These are phyloP conservation scores for Siniperca chuatsi DNA, from an alignment of 2,113 vertebrate species.

Conservation along the genomic window DNA sequence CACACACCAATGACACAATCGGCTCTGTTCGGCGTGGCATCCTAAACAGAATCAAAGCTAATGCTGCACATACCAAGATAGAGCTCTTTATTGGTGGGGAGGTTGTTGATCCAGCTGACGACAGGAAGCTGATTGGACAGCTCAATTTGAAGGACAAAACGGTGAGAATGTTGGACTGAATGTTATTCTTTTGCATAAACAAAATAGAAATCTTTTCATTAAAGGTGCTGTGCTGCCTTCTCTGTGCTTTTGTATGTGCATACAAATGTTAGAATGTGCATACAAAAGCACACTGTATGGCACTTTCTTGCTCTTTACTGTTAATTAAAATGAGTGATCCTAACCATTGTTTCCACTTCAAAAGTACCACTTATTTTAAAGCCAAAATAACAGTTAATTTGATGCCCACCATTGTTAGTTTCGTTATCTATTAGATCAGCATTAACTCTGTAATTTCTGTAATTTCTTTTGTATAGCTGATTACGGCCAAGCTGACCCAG, in stretches of 20 bases:
- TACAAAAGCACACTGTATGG: too few relatives aligned
- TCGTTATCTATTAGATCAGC: neutral
- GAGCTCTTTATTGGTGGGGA: conserved; percentile 98
- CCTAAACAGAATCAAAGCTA: conserved; percentile 97
- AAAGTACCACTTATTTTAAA: neutral
- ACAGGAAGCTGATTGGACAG: conserved; percentile 97
- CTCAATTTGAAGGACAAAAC: conserved; percentile 99
- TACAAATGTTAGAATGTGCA: too few relatives aligned
- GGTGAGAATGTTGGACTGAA: conserved; percentile 77
- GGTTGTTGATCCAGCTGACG: conserved; percentile 97
- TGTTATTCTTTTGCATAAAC: neutral
- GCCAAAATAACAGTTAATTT: neutral
- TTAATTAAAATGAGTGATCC: neutral
- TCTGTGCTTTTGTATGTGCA: neutral
- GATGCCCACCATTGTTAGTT: neutral
- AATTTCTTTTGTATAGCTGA: conserved; percentile 84
- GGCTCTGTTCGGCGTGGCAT: conserved; percentile 97
- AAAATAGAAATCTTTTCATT: neutral
- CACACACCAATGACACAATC: conserved; percentile 99
- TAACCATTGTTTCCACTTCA: neutral
- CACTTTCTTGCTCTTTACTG: neutral
- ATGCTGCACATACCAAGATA: conserved; percentile 97
- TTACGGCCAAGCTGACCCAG: conserved; percentile 99
- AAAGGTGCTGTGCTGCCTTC: neutral
- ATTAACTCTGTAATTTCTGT: neutral